Percentiles rank a stretch among this genome's conserved stretches.
These are phyloP conservation scores for Lasioglossum leucozonium DNA, from an alignment of 2,888 invertebrate species.

Conservation along the genomic window DNA sequence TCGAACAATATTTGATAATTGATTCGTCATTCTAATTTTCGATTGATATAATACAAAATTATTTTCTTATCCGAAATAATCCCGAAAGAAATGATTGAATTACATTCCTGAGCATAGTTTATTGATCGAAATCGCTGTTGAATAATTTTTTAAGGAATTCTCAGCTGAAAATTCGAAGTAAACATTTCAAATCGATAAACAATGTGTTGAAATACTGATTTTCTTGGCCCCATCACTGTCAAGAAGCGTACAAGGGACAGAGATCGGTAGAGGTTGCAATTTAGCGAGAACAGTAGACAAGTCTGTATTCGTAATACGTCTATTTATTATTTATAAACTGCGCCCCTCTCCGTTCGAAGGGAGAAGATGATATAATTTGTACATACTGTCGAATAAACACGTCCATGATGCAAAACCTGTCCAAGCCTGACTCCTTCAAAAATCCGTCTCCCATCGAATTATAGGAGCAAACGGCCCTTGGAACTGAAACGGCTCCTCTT, in stretches of 20 bases:
- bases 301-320: slow-evolving; percentile 37
- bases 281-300: slow-evolving; percentile 1
- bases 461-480: not conserved
- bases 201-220: not conserved
- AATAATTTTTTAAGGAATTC: not conserved
- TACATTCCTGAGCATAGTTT: not conserved
- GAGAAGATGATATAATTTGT: slow-evolving; percentile 61
- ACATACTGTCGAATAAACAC: slow-evolving; percentile 72
- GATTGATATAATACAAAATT: too few species aligned
- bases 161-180: not conserved
- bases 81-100: not conserved
- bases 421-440: not conserved
- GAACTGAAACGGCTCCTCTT: not conserved
- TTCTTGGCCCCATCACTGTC: not conserved
- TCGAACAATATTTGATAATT: not conserved
- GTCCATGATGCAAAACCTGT: slow-evolving; percentile 2
- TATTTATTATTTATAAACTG: slow-evolving; percentile 54
- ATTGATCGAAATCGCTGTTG: not conserved
- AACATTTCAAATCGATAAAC: not conserved
- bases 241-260: not conserved
- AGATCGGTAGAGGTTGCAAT: not conserved
- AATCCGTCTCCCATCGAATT: not conserved
- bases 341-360: slow-evolving; percentile 34
- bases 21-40: too few species aligned
- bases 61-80: not conserved